Conservation (phyloP, 2,888 invertebrate species). For the Amphimallon solstitiale region DNA sequence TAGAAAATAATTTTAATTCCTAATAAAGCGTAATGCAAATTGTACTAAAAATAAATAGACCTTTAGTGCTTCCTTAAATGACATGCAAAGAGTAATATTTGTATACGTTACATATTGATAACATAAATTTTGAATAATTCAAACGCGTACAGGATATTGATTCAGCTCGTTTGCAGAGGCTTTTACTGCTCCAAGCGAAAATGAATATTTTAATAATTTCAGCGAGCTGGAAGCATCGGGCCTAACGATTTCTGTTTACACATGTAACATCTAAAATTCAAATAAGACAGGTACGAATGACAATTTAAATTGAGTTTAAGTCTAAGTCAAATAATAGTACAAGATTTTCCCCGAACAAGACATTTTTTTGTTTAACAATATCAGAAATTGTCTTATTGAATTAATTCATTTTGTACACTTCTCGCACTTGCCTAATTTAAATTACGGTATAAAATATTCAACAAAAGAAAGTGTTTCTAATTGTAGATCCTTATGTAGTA, state of each 20-base stretch:
- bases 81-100: neutral
- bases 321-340: conserved; percentile 2
- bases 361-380: neutral
- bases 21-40: neutral
- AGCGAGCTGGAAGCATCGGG: neutral
- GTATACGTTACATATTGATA: conserved; percentile 9
- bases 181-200: neutral
- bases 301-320: neutral
- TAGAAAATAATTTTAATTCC: no score
- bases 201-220: conserved; percentile 18
- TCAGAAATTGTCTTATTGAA: neutral
- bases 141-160: conserved; percentile 1
- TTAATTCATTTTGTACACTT: no score
- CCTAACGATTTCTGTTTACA: neutral
- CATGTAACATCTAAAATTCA: conserved; percentile 19
- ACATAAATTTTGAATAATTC: conserved; percentile 11
- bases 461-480: no score
- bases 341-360: neutral
- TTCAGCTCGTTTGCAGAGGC: conserved; percentile 9
- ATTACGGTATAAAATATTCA: no score
- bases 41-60: neutral
- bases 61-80: neutral
- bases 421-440: no score
- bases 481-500: no score
- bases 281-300: conserved; percentile 9